phyloP scores from a whole-genome alignment of 1,140 invertebrate genomes.

The Scaptomyza hsui region DNA sequence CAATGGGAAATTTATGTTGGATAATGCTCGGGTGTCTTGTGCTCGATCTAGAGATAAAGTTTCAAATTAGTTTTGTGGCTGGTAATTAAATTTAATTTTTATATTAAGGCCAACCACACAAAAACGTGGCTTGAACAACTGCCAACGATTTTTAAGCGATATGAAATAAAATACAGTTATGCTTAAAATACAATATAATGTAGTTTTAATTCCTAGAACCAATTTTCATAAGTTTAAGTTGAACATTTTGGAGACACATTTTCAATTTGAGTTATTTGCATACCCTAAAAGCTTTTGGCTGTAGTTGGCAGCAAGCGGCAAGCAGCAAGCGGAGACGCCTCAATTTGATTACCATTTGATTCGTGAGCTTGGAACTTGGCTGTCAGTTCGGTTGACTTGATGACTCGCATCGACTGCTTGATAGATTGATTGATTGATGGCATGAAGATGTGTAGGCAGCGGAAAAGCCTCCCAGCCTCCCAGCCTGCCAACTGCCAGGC shows the following conservation, averaged over 20 bases:
- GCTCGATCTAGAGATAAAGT: constrained; percentile 75
- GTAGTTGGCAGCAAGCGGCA: constrained; percentile 3
- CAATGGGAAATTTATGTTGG: constrained; percentile 79
- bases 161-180: neutral
- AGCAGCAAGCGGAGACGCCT: too few relatives aligned
- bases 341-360: constrained; percentile 75
- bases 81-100: constrained; percentile 81
- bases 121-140: constrained; percentile 19
- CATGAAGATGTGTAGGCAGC: constrained; percentile 9
- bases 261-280: constrained; percentile 30
- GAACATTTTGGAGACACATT: constrained; percentile 18
- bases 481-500: neutral
- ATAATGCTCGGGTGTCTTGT: constrained; percentile 53
- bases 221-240: constrained; percentile 9
- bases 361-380: constrained; percentile 65
- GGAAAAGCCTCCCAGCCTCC: too few relatives aligned
- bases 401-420: constrained; percentile 60
- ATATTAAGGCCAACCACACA: constrained; percentile 64
- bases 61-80: constrained; percentile 80
- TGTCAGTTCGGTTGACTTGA: constrained; percentile 69
- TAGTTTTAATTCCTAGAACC: too few relatives aligned
- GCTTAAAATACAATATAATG: too few relatives aligned
- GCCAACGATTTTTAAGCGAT: constrained; percentile 6
- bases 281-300: constrained; percentile 58
- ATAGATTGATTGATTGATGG: constrained; percentile 69